Evolutionary conservation across 35 echinoderm and acorn worm species (phyloP), one percentile per base, ranked within the genome.

Genomic region (Ptychodera flava): DNA sequence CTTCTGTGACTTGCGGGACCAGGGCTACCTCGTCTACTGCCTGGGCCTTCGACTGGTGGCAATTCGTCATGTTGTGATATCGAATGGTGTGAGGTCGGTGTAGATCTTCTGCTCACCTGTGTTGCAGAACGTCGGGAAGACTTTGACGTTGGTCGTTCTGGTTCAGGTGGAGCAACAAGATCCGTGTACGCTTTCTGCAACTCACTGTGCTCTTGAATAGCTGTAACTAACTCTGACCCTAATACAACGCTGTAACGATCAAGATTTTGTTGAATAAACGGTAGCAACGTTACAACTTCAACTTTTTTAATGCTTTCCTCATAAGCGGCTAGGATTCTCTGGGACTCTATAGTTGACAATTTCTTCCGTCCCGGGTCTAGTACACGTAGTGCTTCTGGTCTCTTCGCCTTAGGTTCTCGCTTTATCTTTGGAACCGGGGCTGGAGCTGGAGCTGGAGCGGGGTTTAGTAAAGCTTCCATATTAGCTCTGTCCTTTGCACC

Each of bases 361-460:
- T 99, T 99, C 89, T 99, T 99, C 80, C 93, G 87, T 30, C 92
- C 96, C 36, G 96, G 96, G 75, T 99, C 96, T 38, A 99, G 83
- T 35, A 99, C 88, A 84, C 96, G 93, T 0, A 99, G 88, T 22
- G 96, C 92, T 82, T 99, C 96, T 38, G 86, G 6, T 64, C 22
- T 64, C 45, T 64, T 64, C 45, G 6, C 6, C 22, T 64, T 64
- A 12, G 45, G 45, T 64, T 64, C 45, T 64, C 45, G 45, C 22
- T 22, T 64, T 64, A 64, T 22, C 45, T 22, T 64, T 64, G 45
- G 45, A 64, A 64, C 22, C n/a, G n/a, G n/a, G n/a, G n/a, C n/a
- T n/a, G n/a, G n/a, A 12, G 45, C 45, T 12, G 45, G 45, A 64
- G 45, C 45, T 64, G 6, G 45, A 64, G 22, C 45, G 6, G 45